A percentile compares a stretch with the other conserved stretches of the same genome.
These are phyloP conservation scores for Squalus acanthias DNA, from an alignment of 2,797 vertebrate genomes.

Conservation along the genomic window DNA sequence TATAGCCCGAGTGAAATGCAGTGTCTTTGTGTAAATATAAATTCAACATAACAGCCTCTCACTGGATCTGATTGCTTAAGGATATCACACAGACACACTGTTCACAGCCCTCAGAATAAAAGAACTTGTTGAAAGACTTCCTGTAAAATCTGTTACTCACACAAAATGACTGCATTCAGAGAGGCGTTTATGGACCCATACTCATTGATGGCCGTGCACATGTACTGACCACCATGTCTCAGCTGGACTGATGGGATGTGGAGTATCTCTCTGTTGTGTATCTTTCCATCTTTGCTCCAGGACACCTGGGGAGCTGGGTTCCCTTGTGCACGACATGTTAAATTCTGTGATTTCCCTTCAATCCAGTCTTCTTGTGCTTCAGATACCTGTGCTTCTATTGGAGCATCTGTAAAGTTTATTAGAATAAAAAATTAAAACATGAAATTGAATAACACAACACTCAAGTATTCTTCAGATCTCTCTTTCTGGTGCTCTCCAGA, in stretches of 20 bases:
- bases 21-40: background rate
- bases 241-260: background rate
- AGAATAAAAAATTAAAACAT: background rate
- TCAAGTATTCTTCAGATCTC: background rate
- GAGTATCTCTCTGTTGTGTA: background rate
- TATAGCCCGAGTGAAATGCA: background rate
- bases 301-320: background rate
- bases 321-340: background rate
- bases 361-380: background rate
- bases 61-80: background rate
- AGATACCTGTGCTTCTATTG: background rate
- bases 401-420: background rate
- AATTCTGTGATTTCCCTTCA: constrained; percentile 6
- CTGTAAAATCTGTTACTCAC: background rate
- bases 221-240: background rate
- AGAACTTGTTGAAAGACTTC: background rate
- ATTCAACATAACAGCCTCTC: background rate
- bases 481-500: background rate
- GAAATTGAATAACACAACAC: background rate
- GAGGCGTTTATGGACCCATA: background rate
- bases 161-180: background rate
- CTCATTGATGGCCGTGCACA: background rate
- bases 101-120: background rate
- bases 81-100: background rate
- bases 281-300: background rate